Evolutionary conservation across 2,797 vertebrate genomes (phyloP).

Genomic region (Danio kyathit): DNA sequence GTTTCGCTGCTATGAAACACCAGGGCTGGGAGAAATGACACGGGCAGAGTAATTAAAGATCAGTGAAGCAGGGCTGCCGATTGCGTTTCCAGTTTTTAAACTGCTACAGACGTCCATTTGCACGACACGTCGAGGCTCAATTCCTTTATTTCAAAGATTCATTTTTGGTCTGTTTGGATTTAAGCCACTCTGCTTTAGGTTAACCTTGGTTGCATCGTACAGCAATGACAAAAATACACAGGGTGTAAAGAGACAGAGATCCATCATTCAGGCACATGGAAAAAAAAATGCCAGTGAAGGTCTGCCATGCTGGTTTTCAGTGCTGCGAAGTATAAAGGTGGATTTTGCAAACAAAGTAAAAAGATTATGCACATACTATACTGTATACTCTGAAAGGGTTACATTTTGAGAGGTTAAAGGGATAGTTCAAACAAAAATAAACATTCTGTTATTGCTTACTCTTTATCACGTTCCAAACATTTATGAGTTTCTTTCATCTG

Average conservation of each 20-base stretch:
- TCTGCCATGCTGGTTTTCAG: constrained; percentile 14
- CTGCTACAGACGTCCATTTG: neutral
- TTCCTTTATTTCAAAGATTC: neutral
- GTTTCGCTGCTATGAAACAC: constrained; percentile 12
- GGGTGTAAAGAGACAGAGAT: neutral
- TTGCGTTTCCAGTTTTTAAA: neutral
- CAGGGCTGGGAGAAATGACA: constrained; percentile 1
- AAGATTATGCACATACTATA: neutral
- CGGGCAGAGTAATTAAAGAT: constrained; percentile 21
- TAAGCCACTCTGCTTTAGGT: neutral
- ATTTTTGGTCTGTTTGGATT: neutral
- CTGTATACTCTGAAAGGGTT: neutral
- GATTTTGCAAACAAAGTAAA: constrained; percentile 13
- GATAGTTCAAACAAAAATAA: neutral
- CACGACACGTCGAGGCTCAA: too few relatives aligned
- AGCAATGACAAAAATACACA: neutral
- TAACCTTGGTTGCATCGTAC: neutral
- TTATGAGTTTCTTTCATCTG: neutral
- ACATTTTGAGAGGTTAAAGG: too few relatives aligned
- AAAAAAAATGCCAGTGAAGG: constrained; percentile 9
- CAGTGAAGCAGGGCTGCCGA: neutral
- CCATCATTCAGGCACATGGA: constrained; percentile 10
- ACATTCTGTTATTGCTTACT: neutral
- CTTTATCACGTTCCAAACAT: too few relatives aligned
- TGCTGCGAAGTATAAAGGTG: neutral